Evolutionary conservation across 2,888 invertebrate genomes (phyloP).

Genomic region (Drosophila dives): DNA sequence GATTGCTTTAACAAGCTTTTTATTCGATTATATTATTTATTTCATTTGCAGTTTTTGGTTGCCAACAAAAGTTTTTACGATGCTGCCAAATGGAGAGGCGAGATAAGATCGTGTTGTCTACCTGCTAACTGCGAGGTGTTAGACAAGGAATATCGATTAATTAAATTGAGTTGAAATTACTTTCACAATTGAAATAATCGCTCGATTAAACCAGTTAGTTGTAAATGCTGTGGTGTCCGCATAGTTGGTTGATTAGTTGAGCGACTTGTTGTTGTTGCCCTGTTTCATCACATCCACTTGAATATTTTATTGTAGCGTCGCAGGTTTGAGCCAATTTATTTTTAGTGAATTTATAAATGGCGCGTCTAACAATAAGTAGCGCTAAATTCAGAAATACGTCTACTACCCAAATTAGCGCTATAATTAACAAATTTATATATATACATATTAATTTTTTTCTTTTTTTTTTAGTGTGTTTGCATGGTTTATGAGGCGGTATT

Average conservation of each 20-base stretch:
- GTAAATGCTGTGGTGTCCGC: background rate
- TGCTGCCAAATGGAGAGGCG: slow-evolving; percentile 15
- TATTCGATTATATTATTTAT: slow-evolving; percentile 3
- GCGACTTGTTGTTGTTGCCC: background rate
- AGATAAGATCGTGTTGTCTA: slow-evolving; percentile 29
- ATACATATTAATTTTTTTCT: background rate
- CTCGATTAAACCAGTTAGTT: background rate
- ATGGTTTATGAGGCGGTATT: slow-evolving; percentile 26
- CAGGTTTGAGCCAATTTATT: slow-evolving; percentile 65
- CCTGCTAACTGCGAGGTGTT: background rate
- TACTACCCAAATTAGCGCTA: slow-evolving; percentile 67
- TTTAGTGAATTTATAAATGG: slow-evolving; percentile 73
- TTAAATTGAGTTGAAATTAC: slow-evolving; percentile 19
- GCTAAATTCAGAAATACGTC: slow-evolving; percentile 62
- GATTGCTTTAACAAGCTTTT: slow-evolving; percentile 27
- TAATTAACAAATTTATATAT: slow-evolving; percentile 58
- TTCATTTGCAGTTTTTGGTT: slow-evolving; percentile 5
- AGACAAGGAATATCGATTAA: slow-evolving; percentile 31
- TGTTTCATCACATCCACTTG: slow-evolving; percentile 32
- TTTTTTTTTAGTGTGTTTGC: background rate
- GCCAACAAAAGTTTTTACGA: slow-evolving; percentile 27
- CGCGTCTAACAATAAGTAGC: slow-evolving; percentile 70
- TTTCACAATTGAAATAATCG: slow-evolving; percentile 3
- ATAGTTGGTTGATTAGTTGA: background rate
- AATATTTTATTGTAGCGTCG: slow-evolving; percentile 9